A percentile compares a stretch with the other conserved stretches of the same genome.
phyloP scores from a whole-genome alignment of 2,888 invertebrate genomes.

The Cantharis nigra region DNA sequence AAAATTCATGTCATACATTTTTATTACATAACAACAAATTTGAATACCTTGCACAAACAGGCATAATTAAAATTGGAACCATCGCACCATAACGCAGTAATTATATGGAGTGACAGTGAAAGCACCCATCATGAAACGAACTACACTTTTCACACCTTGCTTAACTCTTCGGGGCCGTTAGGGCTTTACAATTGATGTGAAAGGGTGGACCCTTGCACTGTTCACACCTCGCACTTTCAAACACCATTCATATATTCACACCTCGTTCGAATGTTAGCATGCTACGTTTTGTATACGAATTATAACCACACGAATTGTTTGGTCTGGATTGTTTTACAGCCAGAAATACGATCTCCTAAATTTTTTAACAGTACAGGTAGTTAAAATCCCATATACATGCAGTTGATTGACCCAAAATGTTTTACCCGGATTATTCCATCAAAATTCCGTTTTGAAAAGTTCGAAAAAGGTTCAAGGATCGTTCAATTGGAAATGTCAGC shows the following conservation, averaged over 20 bases:
- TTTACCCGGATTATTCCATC: background rate
- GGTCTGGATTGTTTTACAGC: constrained; percentile 33
- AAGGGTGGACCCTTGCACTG: constrained; percentile 33
- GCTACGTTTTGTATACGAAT: constrained; percentile 29
- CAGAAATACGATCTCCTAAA: constrained; percentile 34
- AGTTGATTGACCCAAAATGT: background rate
- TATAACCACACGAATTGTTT: constrained; percentile 32
- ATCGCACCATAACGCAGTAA: constrained; percentile 29
- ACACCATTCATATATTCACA: constrained; percentile 35
- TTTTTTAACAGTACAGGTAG: constrained; percentile 9
- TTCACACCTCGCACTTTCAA: constrained; percentile 34
- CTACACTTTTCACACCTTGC: constrained; percentile 35
- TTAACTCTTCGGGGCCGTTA: constrained; percentile 33
- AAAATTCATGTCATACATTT: background rate
- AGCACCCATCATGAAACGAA: constrained; percentile 30
- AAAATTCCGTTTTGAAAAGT: background rate
- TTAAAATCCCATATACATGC: background rate
- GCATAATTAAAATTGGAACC: constrained; percentile 29
- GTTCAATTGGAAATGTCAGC: background rate
- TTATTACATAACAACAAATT: background rate
- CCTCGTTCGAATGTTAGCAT: constrained; percentile 30
- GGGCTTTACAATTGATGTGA: constrained; percentile 27
- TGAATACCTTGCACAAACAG: constrained; percentile 9
- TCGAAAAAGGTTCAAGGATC: background rate
- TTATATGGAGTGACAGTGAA: constrained; percentile 25